Evolutionary conservation across 2,888 invertebrate genomes (phyloP), one percentile per base, ranked within the genome.

Genomic region (Drosophila imparisetae): DNA sequence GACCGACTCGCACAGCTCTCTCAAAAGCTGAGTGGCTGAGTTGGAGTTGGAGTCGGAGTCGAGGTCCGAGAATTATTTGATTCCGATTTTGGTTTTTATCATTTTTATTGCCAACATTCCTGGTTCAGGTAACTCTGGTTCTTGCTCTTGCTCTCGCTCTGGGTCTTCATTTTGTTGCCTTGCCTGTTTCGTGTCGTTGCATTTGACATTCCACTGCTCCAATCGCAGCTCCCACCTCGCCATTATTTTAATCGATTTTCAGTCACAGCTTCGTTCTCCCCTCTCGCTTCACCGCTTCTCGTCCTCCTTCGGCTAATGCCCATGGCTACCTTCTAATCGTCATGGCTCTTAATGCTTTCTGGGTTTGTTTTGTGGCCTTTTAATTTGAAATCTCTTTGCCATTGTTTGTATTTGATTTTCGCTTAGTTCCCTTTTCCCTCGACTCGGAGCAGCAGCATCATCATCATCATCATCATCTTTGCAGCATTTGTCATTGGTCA

Each of bases 401-500:
- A 74, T 88, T 78, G 72, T 74, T 57, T 58, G 66, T 49, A 48
- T 60, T 69, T 70, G 71, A 68, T 70, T 82, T 82, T 73, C 72
- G 78, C 78, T 73, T 73, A 80, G 60, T 34, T 52, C 30, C 45
- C 49, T 48, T n/a, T 29, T 65, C 48, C 38, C 15, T 38, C 18
- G 34, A 13, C 13, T 13, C 34, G 34, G 34, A 42, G 42, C 42
- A 42, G 21, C 40, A 38, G 1, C 38, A 38, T 4, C n/a, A 21
- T 11, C 42, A 42, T 42, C 49, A 54, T 53, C 75, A 29, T 52
- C 59, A 45, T 38, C 73, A 40, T 77, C 61, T 77, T 68, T 34
- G 71, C 40, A 38, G 78, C 67, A 84, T 90, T 85, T 83, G 83
- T 91, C 90, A 86, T 81, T 91, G 89, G 90, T 81, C 86, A 91